phyloP scores from a whole-genome alignment of 2,113 vertebrate species.

The Dendropsophus ebraccatus region DNA sequence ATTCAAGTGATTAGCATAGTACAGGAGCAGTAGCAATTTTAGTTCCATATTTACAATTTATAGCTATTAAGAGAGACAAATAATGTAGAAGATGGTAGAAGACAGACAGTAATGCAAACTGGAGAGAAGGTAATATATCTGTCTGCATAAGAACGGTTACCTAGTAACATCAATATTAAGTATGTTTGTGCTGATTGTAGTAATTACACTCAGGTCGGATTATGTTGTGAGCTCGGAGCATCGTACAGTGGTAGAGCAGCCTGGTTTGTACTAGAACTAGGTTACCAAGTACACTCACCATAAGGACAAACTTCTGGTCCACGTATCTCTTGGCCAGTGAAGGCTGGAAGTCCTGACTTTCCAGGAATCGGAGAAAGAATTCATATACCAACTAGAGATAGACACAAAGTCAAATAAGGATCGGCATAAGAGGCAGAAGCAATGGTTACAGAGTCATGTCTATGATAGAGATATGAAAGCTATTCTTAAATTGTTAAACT shows the following conservation, averaged over 20 bases:
- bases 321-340: conserved; percentile 92
- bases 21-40: not conserved
- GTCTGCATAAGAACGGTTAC: not conserved
- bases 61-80: no score
- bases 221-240: not conserved
- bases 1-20: not conserved
- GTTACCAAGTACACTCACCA: conserved; percentile 72
- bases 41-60: not conserved
- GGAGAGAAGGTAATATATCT: no score
- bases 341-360: conserved; percentile 92
- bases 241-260: no score
- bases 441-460: not conserved
- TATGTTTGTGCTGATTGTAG: not conserved
- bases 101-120: no score
- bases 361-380: conserved; percentile 92
- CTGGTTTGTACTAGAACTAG: not conserved
- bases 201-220: not conserved
- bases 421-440: not conserved
- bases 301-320: conserved; percentile 92
- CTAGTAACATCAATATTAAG: conserved; percentile 9
- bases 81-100: no score
- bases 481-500: not conserved
- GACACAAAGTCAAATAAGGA: not conserved
- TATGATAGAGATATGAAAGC: no score
- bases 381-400: conserved; percentile 85